Evolutionary conservation across 2,113 vertebrate genomes (phyloP), one percentile per base, ranked within the genome.

Genomic region (Rhabdomys dilectus): DNA sequence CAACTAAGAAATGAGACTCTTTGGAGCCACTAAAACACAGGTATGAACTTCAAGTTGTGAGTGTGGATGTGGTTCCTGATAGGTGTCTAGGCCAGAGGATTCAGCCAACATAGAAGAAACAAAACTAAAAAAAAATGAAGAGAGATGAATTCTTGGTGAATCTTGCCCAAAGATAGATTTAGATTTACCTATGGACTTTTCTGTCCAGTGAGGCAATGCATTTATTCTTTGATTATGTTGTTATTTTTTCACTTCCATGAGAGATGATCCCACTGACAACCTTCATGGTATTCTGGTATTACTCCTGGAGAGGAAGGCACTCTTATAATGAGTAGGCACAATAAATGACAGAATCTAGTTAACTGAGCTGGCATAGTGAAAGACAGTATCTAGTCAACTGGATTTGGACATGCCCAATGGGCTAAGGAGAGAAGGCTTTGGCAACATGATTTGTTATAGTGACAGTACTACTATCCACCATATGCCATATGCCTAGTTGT

Each of bases 201-300:
- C 26, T 56, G 1, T 56, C 34, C 91, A 72, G 21, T 39, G 22
- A 91, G 34, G n/a, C 10, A 76, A 15, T 64, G 34, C 51, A 88
- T 86, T 76, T 12, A 3, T 24, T 16, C 34, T 34, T 72, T 82
- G n/a, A 3, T 73, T 73, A 36, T 76, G 13, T 66, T 91, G 19
- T 60, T 92, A 93, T 81, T 12, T 2, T 92, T 93, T 92, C 81
- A 53, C n/a, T 90, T 24, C 36, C 60, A 21, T 85, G 42, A 93
- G 26, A 91, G 78, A 78, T 56, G 16, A 45, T 82, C 36, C 45
- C 31, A 48, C 29, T 39, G 39, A 77, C 39, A 73, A 56, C 31
- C 22, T 77, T 19, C 26, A 84, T 94, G 19, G 7, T 87, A 60
- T 48, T 95, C 58, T 64, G 62, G 34, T 84, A 16, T 62, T 17